Conservation (phyloP, 2,797 vertebrate genomes). For the Anguilla pacifica region DNA sequence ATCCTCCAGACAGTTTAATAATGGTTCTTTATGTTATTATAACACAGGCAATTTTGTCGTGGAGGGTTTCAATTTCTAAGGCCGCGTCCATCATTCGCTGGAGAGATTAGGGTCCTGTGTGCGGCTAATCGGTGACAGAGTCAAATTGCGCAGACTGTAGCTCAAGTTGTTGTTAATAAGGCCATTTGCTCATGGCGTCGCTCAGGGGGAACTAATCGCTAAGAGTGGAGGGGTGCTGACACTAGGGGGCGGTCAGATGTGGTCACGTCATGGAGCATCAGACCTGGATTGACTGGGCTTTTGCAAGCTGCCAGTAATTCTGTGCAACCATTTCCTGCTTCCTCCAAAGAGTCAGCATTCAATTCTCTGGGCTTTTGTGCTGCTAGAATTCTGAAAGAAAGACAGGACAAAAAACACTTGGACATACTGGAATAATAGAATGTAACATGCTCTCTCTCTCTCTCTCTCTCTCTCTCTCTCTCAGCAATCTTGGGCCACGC, state of each 20-base stretch:
- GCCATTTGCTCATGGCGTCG: slow-evolving; percentile 70
- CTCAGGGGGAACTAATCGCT: slow-evolving; percentile 69
- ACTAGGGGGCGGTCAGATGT: slow-evolving; percentile 53
- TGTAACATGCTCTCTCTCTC: not conserved
- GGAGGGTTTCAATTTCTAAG: slow-evolving; percentile 75
- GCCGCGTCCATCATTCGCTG: slow-evolving; percentile 68
- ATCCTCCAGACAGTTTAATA: slow-evolving; percentile 79
- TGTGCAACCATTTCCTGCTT: not conserved
- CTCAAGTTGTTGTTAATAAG: slow-evolving; percentile 77
- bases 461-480: too few species aligned
- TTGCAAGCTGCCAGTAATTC: not conserved
- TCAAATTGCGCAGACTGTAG: slow-evolving; percentile 69
- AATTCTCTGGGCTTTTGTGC: too few species aligned
- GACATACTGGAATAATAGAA: not conserved
- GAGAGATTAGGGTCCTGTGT: slow-evolving; percentile 71
- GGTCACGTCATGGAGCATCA: slow-evolving; percentile 9
- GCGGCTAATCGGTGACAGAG: slow-evolving; percentile 72
- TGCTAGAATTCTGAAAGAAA: not conserved
- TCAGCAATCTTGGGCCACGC: too few species aligned
- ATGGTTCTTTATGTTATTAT: slow-evolving; percentile 80
- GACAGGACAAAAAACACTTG: not conserved
- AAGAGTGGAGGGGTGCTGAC: slow-evolving; percentile 64
- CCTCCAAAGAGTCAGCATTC: not conserved
- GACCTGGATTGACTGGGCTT: not conserved
- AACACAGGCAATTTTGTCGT: slow-evolving; percentile 71